Evolutionary conservation across 2,797 vertebrate species (phyloP), one percentile per base, ranked within the genome.

Genomic region (Molothrus aeneus): DNA sequence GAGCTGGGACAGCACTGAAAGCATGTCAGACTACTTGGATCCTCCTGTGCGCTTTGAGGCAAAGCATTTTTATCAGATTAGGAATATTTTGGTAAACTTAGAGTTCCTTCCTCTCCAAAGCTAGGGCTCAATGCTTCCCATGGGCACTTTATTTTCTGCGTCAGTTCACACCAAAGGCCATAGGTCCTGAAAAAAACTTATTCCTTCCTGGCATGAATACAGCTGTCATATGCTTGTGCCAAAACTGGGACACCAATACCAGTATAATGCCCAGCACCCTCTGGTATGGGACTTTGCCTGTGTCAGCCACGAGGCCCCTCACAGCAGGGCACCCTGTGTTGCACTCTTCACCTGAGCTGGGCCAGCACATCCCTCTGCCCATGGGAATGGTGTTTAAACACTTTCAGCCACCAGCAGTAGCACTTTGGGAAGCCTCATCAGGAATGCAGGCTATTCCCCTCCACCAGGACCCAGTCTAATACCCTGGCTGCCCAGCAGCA

Each of bases 41-140:
- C 59, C 72, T 79, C 56, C 48, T 43, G 86, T 57, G 83, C 90
- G 80, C 61, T 81, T 91, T 15, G 36, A 90, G 93, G 59, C 17
- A 51, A 96, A 96, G 68, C 8, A 6, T 88, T 74, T 95, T 87
- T 59, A 59, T 59, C 61, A 59, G 83, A 71, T 93, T 54, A 70
- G 78, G 66, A 92, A 80, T 59, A 36, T 73, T 97, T 95, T 72
- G 88, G 70, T 97, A 50, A 96, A 80, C 74, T 93, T 84, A 21
- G 51, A 86, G 75, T 92, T 95, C 85, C 78, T 85, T 34, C 38
- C 26, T 69, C 22, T 26, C 36, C 57, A 45, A 63, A 82, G 48
- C 32, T 32, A 42, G 20, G 48, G 66, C 53, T 34, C 21, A 25
- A 1, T 28, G 34, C 14, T 43, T 82, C 20, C 79, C 47, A 43